phyloP scores from a whole-genome alignment of 2,797 vertebrate species.

The Kryptopterus vitreolus region DNA sequence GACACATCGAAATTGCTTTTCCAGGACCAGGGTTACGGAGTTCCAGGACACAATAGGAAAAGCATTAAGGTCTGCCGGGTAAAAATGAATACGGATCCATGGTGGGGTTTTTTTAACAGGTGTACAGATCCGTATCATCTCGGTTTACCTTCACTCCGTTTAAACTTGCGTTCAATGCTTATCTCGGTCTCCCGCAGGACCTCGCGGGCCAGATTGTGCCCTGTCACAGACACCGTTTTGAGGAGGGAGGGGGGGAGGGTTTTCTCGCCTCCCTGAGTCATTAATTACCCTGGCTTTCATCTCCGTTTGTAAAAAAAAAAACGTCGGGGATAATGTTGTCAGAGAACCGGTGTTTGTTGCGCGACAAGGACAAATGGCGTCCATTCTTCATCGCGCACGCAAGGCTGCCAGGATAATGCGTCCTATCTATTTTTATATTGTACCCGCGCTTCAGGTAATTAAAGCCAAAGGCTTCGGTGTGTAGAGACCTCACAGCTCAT shows the following conservation, averaged over 20 bases:
- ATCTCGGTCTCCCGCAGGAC: constrained; percentile 42
- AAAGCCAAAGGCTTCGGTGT: constrained; percentile 80
- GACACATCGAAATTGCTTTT: constrained; percentile 61
- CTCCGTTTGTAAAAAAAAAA: constrained; percentile 66
- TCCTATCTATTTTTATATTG: constrained; percentile 87
- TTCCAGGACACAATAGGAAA: constrained; percentile 58
- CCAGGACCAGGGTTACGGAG: constrained; percentile 55
- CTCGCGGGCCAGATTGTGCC: constrained; percentile 34
- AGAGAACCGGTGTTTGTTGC: constrained; percentile 77
- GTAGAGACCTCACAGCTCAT: constrained; percentile 85
- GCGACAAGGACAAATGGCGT: constrained; percentile 92
- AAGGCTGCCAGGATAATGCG: constrained; percentile 87
- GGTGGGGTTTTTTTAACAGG: constrained; percentile 21
- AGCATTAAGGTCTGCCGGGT: constrained; percentile 51
- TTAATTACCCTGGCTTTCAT: constrained; percentile 77
- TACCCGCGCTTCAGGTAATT: constrained; percentile 86
- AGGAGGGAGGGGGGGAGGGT: no score
- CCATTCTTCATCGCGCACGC: constrained; percentile 80
- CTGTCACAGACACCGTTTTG: constrained; percentile 1
- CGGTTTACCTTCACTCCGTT: neutral
- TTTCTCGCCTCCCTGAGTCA: constrained; percentile 37
- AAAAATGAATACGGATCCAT: constrained; percentile 43
- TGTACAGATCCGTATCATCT: constrained; percentile 31
- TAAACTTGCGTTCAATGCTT: constrained; percentile 10
- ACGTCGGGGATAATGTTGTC: constrained; percentile 79